A percentile compares a stretch with the other conserved stretches of the same genome.
Evolutionary conservation across 2,113 vertebrate species (phyloP).

Genomic region (Camelus bactrianus): DNA sequence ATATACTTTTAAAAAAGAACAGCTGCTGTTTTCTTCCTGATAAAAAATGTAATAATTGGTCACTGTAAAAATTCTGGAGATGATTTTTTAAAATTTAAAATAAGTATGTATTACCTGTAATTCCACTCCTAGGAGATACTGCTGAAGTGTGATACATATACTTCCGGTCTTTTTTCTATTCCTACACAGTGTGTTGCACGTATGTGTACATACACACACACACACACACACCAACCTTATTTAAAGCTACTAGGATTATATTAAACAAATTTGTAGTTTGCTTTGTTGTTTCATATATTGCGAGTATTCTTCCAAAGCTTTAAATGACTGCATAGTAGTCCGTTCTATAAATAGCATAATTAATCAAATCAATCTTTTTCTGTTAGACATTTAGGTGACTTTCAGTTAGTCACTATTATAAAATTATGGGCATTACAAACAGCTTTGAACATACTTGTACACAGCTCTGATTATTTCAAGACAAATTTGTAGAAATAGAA

Average conservation of each 20-base stretch:
- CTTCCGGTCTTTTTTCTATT: background rate
- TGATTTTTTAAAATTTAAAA: background rate
- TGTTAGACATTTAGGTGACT: background rate
- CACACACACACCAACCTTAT: background rate
- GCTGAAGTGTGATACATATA: background rate
- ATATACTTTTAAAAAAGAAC: background rate
- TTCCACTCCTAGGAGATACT: background rate
- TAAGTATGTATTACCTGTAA: background rate
- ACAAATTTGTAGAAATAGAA: background rate
- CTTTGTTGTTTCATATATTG: slow-evolving; percentile 15
- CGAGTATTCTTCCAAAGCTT: slow-evolving; percentile 15
- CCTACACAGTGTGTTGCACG: background rate
- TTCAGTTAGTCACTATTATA: background rate
- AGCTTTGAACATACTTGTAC: background rate
- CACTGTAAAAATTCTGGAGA: slow-evolving; percentile 41
- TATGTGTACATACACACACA: fast-evolving
- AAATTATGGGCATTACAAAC: background rate
- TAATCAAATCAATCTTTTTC: background rate
- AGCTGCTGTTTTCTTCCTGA: background rate
- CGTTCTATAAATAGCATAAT: background rate
- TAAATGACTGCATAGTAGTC: background rate
- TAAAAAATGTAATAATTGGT: background rate
- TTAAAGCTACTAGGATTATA: background rate
- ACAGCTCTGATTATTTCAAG: slow-evolving; percentile 20
- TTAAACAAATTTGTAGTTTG: background rate